These are phyloP conservation scores for Clarias gariepinus DNA, from an alignment of 2,113 vertebrate genomes.

Conservation along the genomic window DNA sequence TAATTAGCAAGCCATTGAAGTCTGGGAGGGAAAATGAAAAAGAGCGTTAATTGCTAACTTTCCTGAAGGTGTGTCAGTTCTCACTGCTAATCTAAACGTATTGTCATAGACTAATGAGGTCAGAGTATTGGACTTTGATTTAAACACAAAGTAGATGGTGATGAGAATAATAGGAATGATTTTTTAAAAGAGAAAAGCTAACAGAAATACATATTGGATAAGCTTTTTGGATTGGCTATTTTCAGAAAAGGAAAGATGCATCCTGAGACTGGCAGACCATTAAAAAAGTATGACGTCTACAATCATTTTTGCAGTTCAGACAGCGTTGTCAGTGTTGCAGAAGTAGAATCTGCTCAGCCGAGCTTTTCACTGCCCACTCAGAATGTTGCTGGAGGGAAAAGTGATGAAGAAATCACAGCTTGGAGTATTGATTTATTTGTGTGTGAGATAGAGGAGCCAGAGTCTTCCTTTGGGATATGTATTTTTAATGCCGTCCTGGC, in stretches of 20 bases:
- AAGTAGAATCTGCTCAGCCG: slow-evolving; percentile 57
- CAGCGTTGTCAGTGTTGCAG: slow-evolving; percentile 4
- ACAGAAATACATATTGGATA: slow-evolving; percentile 14
- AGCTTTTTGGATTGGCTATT: background rate
- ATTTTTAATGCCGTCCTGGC: slow-evolving; percentile 61
- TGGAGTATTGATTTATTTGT: slow-evolving; percentile 61
- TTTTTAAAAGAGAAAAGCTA: slow-evolving; percentile 7
- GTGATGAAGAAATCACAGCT: slow-evolving; percentile 63
- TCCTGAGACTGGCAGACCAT: background rate
- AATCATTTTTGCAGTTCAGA: background rate
- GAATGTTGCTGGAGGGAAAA: slow-evolving; percentile 50
- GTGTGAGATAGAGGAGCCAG: slow-evolving; percentile 36
- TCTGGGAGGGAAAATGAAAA: slow-evolving; percentile 37
- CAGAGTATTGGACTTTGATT: slow-evolving; percentile 25
- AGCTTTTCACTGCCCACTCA: slow-evolving; percentile 43
- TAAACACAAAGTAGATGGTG: slow-evolving; percentile 19
- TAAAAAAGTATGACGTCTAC: slow-evolving; percentile 1
- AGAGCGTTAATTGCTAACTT: slow-evolving; percentile 13
- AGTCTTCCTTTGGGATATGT: slow-evolving; percentile 51
- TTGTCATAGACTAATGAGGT: slow-evolving; percentile 12
- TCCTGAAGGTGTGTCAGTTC: slow-evolving; percentile 44
- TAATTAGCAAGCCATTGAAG: slow-evolving; percentile 46
- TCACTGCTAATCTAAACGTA: slow-evolving; percentile 47
- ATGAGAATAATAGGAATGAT: slow-evolving; percentile 21
- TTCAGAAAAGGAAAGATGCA: background rate